phyloP scores from a whole-genome alignment of 1,140 invertebrate species.

The Zaprionus kolodkinae region DNA sequence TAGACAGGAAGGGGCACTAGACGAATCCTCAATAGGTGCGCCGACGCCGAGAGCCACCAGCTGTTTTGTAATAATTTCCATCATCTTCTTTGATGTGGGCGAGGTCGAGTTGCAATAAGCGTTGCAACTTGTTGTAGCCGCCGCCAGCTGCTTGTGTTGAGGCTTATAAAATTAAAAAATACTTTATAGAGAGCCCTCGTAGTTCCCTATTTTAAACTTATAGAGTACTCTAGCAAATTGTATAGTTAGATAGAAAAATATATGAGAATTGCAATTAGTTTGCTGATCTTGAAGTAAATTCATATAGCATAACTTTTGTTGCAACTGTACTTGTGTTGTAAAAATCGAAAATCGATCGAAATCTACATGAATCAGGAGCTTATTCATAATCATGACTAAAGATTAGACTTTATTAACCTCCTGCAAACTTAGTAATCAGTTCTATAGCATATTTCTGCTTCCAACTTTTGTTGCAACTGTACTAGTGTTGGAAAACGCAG shows the following conservation, averaged over 20 bases:
- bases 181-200: background rate
- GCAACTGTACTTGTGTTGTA: slow-evolving; percentile 7
- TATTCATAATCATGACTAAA: background rate
- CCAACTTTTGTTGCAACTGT: slow-evolving; percentile 22
- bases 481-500: slow-evolving; percentile 27
- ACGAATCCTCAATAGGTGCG: slow-evolving; percentile 71
- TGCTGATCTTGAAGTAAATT: too few relatives aligned
- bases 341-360: background rate
- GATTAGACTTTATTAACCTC: background rate
- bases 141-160: background rate
- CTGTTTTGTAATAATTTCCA: slow-evolving; percentile 65
- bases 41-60: slow-evolving; percentile 55
- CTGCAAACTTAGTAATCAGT: background rate
- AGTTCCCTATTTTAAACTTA: background rate
- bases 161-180: background rate
- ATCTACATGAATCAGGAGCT: too few relatives aligned
- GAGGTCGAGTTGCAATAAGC: slow-evolving; percentile 40
- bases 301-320: background rate
- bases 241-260: background rate
- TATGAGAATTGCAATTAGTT: background rate
- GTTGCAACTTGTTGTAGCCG: slow-evolving; percentile 23
- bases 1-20: slow-evolving; percentile 38
- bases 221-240: background rate
- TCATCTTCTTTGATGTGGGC: slow-evolving; percentile 45
- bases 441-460: too few relatives aligned